phyloP scores from a whole-genome alignment of 2,113 vertebrate genomes.

The Ictalurus punctatus region DNA sequence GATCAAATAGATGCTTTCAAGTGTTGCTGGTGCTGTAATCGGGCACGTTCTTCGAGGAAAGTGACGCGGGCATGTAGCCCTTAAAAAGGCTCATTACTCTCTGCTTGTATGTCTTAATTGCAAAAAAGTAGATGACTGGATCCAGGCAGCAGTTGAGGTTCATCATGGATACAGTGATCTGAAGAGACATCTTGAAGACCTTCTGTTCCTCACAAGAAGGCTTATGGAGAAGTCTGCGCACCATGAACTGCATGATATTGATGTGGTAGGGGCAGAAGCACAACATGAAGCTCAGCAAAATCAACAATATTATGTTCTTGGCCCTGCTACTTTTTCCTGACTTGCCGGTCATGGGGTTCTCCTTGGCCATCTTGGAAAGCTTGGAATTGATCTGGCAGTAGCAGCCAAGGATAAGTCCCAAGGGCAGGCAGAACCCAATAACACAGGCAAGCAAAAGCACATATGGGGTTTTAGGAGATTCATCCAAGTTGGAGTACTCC shows the following conservation, averaged over 20 bases:
- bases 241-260: slow-evolving; percentile 79
- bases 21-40: slow-evolving; percentile 79
- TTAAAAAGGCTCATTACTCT: slow-evolving; percentile 77
- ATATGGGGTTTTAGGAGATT: slow-evolving; percentile 66
- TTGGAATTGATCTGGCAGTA: slow-evolving; percentile 77
- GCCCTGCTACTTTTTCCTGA: slow-evolving; percentile 69
- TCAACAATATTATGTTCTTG: slow-evolving; percentile 75
- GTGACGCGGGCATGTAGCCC: slow-evolving; percentile 64
- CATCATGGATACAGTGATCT: slow-evolving; percentile 81
- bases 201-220: slow-evolving; percentile 70
- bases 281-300: slow-evolving; percentile 73
- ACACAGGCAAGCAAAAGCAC: slow-evolving; percentile 72
- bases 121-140: slow-evolving; percentile 85
- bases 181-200: slow-evolving; percentile 76
- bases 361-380: slow-evolving; percentile 69
- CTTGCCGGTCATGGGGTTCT: slow-evolving; percentile 66
- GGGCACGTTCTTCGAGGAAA: slow-evolving; percentile 67
- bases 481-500: slow-evolving; percentile 78
- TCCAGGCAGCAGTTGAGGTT: slow-evolving; percentile 84
- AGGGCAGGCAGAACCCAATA: slow-evolving; percentile 75
- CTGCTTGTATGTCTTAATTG: slow-evolving; percentile 80
- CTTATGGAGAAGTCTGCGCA: slow-evolving; percentile 65
- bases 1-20: slow-evolving; percentile 45
- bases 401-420: slow-evolving; percentile 77
- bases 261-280: slow-evolving; percentile 84